Percentiles rank a stretch among this genome's conserved stretches.
phyloP scores from a whole-genome alignment of 2,888 invertebrate species.

The Caenorhabditis doughertyi region DNA sequence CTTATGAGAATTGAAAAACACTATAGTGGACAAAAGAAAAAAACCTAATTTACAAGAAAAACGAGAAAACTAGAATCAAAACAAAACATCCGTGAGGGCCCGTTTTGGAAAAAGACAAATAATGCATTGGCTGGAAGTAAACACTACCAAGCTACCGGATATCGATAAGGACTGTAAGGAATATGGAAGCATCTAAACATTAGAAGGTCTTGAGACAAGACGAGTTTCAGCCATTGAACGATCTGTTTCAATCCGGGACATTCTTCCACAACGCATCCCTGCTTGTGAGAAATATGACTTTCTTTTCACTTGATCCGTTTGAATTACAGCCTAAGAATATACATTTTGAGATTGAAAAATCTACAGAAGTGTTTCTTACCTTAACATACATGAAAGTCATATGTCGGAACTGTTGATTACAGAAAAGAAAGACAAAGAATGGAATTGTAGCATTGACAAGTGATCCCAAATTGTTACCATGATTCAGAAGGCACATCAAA shows the following conservation, averaged over 20 bases:
- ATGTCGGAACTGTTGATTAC: conserved; percentile 79
- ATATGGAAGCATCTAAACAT: conserved; percentile 46
- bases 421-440: conserved; percentile 79
- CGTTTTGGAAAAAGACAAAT: conserved; percentile 6
- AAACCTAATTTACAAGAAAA: not conserved
- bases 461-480: conserved; percentile 78
- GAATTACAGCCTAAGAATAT: conserved; percentile 66
- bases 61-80: conserved; percentile 1
- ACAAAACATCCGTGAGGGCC: conserved; percentile 19
- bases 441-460: conserved; percentile 81
- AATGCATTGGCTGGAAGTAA: not conserved
- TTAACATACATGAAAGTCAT: conserved; percentile 78
- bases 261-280: conserved; percentile 69
- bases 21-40: conserved; percentile 3
- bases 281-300: conserved; percentile 69
- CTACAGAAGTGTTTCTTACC: conserved; percentile 22
- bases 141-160: conserved; percentile 26
- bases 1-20: conserved; percentile 1
- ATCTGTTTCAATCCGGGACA: conserved; percentile 70
- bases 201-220: conserved; percentile 70
- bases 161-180: not conserved
- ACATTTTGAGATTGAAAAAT: not conserved
- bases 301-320: conserved; percentile 63
- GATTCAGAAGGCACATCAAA: conserved; percentile 76
- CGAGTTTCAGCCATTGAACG: conserved; percentile 70